phyloP scores from a whole-genome alignment of 2,888 invertebrate species.

The Blera fallax region DNA sequence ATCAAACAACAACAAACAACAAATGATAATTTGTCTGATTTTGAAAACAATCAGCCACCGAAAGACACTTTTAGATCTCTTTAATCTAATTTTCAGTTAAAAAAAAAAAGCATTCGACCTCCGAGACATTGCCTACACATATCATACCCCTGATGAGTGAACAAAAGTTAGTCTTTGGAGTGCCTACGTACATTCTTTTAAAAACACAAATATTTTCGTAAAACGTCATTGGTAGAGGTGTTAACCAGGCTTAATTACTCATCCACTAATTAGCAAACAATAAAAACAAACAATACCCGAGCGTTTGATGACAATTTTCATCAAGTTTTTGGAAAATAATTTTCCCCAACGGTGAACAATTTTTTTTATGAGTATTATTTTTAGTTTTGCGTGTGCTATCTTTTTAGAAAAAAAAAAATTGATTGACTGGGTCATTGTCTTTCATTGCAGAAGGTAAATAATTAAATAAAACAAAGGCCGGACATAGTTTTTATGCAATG shows the following conservation, averaged over 20 bases:
- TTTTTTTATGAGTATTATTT: neutral
- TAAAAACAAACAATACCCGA: neutral
- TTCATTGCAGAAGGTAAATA: neutral
- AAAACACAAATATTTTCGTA: neutral
- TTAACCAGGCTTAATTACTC: neutral
- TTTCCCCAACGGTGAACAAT: neutral
- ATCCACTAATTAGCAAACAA: neutral
- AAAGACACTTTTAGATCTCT: neutral
- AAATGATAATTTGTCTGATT: neutral
- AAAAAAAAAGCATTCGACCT: neutral
- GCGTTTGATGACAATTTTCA: neutral
- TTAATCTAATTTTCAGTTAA: neutral
- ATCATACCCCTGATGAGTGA: neutral
- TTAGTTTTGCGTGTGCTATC: neutral
- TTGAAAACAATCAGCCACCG: neutral
- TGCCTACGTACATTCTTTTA: neutral
- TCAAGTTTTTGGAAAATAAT: neutral
- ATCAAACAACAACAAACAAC: neutral
- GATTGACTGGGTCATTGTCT: neutral
- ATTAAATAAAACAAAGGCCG: neutral
- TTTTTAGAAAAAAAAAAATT: neutral
- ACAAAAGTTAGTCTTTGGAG: neutral
- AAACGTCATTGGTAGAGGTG: neutral
- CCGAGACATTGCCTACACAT: neutral
- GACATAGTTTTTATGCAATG: neutral